Evolutionary conservation across 1,140 invertebrate genomes (phyloP), one percentile per base, ranked within the genome.

Genomic region (Hestina assimilis): DNA sequence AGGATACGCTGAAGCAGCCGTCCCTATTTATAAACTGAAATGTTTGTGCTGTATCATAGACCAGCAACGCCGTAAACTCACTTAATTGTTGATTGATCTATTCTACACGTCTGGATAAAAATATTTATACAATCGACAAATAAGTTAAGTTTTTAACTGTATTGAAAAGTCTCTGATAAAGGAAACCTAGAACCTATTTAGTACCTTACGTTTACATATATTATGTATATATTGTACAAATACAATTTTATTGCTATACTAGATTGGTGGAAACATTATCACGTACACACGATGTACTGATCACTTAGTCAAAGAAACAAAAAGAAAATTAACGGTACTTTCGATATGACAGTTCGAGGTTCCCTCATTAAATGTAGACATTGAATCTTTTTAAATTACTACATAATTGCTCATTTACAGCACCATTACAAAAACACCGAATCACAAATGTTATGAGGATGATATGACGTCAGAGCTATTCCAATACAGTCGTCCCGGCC

Each of bases 1-100:
- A 38, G 33, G 33, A 42, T 43, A 41, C 38, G 24, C 48, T 38
- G 15, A 15, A 38, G 33, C 33, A 38, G 33, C 33, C 33, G 33
- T 38, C 33, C 33, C 17, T 8, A 28, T n/a, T n/a, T n/a, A n/a
- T 4, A 19, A 38, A 38, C 15, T 38, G 15, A 38, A 38, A 6
- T 19, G n/a, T 35, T 17, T 17, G 19, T 17, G 19, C 33, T 6
- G 33, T 43, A 17, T 26, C 15, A 45, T 23, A 9, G 21, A 43
- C n/a, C 42, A 17, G 21, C 14, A 26, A 17, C 23, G 12, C 21
- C 0, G 19, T 42, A 12, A 23, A 17, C 1, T 5, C 29, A 31
- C 12, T n/a, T n/a, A 14, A 17, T 38, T 38, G 33, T 38, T 17
- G 33, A 38, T 3, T 14, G 31, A 6, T 14, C 15, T 5, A 5